Evolutionary conservation across 2,888 invertebrate species (phyloP).

Genomic region (Andrena bucephala): DNA sequence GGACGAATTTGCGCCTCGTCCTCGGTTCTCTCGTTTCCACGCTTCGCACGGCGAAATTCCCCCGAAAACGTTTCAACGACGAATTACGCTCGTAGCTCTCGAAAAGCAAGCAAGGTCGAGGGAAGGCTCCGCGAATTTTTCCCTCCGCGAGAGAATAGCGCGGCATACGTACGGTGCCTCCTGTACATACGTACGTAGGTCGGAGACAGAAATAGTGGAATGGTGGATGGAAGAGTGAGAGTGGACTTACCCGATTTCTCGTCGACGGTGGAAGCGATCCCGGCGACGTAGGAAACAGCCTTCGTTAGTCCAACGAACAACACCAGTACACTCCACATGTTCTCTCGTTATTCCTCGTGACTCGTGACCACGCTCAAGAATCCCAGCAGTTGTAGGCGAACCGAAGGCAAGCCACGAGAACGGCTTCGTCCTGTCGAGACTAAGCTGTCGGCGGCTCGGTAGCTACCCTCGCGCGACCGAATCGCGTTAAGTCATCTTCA

Average conservation of each 20-base stretch:
- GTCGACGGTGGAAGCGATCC: constrained; percentile 61
- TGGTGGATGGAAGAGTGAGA: neutral
- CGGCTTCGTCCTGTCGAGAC: constrained; percentile 9
- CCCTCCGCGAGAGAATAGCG: neutral
- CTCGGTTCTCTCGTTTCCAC: neutral
- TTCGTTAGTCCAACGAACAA: constrained; percentile 79
- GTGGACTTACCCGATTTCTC: constrained; percentile 76
- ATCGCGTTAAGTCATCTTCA: constrained; percentile 51
- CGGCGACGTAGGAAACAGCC: constrained; percentile 75
- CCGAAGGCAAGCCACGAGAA: constrained; percentile 27
- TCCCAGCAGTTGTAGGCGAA: constrained; percentile 27
- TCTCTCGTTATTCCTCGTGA: constrained; percentile 68
- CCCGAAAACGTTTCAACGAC: constrained; percentile 10
- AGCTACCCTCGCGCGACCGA: constrained; percentile 18
- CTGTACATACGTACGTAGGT: neutral
- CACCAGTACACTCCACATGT: constrained; percentile 81
- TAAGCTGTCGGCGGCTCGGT: neutral
- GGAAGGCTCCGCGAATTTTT: neutral
- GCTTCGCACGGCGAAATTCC: neutral
- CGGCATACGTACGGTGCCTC: neutral
- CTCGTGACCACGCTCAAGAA: constrained; percentile 53
- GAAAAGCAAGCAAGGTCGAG: neutral
- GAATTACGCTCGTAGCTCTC: neutral
- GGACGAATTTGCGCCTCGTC: constrained; percentile 3
- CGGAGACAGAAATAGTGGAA: neutral